Percentiles rank a stretch among this genome's conserved stretches.
phyloP scores from a whole-genome alignment of 2,888 invertebrate genomes.

The Polylopha cassiicola region DNA sequence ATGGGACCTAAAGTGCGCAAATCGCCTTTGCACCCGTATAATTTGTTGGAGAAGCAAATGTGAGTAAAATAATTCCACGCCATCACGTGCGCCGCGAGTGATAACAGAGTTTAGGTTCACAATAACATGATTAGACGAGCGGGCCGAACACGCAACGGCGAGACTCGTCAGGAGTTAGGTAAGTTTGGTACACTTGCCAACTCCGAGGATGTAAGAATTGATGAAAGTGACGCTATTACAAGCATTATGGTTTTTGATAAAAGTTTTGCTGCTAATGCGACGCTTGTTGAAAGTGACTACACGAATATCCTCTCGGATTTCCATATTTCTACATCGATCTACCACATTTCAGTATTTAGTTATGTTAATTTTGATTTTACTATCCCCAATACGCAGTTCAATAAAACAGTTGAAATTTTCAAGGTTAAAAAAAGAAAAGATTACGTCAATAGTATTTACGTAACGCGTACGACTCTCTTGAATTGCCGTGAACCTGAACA shows the following conservation, averaged over 20 bases:
- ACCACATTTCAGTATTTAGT: too few relatives aligned
- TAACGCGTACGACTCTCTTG: constrained; percentile 2
- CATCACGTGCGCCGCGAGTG: constrained; percentile 10
- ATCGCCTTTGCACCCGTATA: too few relatives aligned
- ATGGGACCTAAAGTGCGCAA: too few relatives aligned
- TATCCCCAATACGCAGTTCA: too few relatives aligned
- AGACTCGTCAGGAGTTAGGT: neutral
- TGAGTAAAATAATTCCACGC: constrained; percentile 4
- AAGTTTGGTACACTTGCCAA: constrained; percentile 10
- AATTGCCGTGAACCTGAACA: constrained; percentile 10
- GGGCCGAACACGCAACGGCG: constrained; percentile 2
- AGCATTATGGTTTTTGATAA: too few relatives aligned
- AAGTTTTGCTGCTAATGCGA: too few relatives aligned
- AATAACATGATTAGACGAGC: constrained; percentile 4
- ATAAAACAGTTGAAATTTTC: too few relatives aligned
- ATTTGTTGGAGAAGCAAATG: constrained; percentile 4
- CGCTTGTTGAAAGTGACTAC: too few relatives aligned
- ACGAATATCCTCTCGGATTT: too few relatives aligned
- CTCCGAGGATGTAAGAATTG: neutral
- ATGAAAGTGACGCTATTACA: too few relatives aligned
- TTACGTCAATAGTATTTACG: constrained; percentile 5
- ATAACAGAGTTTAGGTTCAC: constrained; percentile 9
- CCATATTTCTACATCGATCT: too few relatives aligned
- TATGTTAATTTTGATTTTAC: too few relatives aligned
- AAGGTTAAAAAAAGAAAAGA: constrained; percentile 1